A percentile compares a stretch with the other conserved stretches of the same genome.
These are phyloP conservation scores for Phoxinus dragarum DNA, from an alignment of 2,797 vertebrate species.

Conservation along the genomic window DNA sequence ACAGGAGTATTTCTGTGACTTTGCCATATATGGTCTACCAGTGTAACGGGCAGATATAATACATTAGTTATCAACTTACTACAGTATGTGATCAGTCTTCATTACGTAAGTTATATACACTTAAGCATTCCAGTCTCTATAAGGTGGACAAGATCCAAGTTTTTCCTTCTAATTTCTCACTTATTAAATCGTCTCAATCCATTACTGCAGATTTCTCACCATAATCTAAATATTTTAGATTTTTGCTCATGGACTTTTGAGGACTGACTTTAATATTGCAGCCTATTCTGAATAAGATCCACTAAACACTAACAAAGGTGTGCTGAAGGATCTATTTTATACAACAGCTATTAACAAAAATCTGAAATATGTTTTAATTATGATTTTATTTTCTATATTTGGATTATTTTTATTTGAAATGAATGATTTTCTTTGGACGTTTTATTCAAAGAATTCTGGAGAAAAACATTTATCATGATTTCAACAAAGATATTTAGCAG, in stretches of 20 bases:
- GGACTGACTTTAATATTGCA: not conserved
- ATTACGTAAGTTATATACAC: not conserved
- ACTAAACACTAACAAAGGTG: not conserved
- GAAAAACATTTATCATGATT: not conserved
- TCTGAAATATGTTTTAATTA: not conserved
- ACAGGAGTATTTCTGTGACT: slow-evolving; percentile 62
- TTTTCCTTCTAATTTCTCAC: not conserved
- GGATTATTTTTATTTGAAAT: no score
- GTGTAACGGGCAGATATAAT: slow-evolving; percentile 63
- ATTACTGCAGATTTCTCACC: not conserved
- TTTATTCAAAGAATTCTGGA: not conserved
- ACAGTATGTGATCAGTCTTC: not conserved
- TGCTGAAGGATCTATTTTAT: not conserved
- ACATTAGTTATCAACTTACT: slow-evolving; percentile 61
- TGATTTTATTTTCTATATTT: no score
- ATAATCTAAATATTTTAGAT: slow-evolving; percentile 7
- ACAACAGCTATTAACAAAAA: not conserved
- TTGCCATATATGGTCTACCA: slow-evolving; percentile 74
- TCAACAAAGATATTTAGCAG: not conserved
- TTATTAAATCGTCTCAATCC: not conserved
- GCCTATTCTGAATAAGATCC: not conserved
- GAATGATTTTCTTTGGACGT: no score
- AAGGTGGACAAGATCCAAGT: slow-evolving; percentile 17
- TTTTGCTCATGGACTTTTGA: not conserved
- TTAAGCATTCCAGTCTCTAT: slow-evolving; percentile 1